A percentile compares a stretch with the other conserved stretches of the same genome.
Evolutionary conservation across 2,888 invertebrate species (phyloP).

Genomic region (Dryobota labecula): DNA sequence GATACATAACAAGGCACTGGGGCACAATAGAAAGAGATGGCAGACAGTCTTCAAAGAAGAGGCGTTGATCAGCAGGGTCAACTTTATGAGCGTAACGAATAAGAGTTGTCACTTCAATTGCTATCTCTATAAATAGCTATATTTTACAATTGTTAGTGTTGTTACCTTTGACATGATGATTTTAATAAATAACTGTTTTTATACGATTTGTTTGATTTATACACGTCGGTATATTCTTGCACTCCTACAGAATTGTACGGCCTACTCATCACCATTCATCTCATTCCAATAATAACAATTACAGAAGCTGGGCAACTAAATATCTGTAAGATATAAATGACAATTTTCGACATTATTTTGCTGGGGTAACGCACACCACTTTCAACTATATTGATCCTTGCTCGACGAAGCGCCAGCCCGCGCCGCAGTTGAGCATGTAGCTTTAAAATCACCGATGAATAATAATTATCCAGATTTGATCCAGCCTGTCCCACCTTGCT

Average conservation of each 20-base stretch:
- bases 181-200: slow-evolving; percentile 29
- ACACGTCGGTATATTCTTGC: neutral
- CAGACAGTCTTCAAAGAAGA: neutral
- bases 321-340: too few relatives aligned
- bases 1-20: neutral
- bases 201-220: slow-evolving; percentile 26
- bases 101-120: neutral
- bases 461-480: too few relatives aligned
- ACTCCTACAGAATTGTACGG: neutral
- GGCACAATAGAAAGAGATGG: neutral
- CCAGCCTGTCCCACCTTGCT: too few relatives aligned
- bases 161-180: slow-evolving; percentile 6
- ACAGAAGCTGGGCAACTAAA: too few relatives aligned
- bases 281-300: too few relatives aligned
- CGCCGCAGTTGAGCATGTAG: too few relatives aligned
- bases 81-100: neutral
- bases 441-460: too few relatives aligned
- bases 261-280: neutral
- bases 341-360: too few relatives aligned
- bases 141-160: slow-evolving; percentile 16
- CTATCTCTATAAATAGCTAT: neutral
- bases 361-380: too few relatives aligned
- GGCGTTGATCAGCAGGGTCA: neutral
- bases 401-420: too few relatives aligned
- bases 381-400: too few relatives aligned